Conservation (phyloP, 2,797 vertebrate species). For the Tenualosa thibaudeaui region DNA sequence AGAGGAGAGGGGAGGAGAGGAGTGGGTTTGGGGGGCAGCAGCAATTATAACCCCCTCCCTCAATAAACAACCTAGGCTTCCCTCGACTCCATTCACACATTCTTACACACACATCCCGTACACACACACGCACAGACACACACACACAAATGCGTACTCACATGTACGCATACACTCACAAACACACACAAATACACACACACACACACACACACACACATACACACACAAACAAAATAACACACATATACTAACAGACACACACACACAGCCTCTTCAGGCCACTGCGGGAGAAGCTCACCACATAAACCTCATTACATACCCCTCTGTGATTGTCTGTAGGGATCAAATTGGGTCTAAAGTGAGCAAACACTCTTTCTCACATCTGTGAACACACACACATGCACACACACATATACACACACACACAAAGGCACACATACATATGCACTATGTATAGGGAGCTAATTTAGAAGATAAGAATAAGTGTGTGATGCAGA, state of each 20-base stretch:
- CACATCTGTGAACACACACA: slow-evolving; percentile 28
- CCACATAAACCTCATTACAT: slow-evolving; percentile 40
- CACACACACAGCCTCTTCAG: neutral
- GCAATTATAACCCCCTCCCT: slow-evolving; percentile 41
- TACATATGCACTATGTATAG: neutral
- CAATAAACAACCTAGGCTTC: neutral
- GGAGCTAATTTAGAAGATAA: neutral
- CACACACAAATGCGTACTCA: neutral
- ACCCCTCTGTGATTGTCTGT: slow-evolving; percentile 29
- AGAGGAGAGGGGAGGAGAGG: neutral
- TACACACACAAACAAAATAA: slow-evolving; percentile 17
- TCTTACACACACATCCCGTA: neutral
- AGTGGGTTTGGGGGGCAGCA: slow-evolving; percentile 29
- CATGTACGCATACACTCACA: neutral
- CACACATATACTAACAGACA: slow-evolving; percentile 30
- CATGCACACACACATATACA: slow-evolving; percentile 40
- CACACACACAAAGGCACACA: neutral
- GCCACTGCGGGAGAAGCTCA: slow-evolving; percentile 31
- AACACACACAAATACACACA: neutral
- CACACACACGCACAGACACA: neutral
- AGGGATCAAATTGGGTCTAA: slow-evolving; percentile 39
- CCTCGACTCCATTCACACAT: slow-evolving; percentile 28
- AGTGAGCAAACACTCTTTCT: neutral
- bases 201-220: neutral
- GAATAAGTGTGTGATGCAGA: neutral